These are phyloP conservation scores for Actenoides lindsayi DNA, from an alignment of 2,113 vertebrate species.

Conservation along the genomic window DNA sequence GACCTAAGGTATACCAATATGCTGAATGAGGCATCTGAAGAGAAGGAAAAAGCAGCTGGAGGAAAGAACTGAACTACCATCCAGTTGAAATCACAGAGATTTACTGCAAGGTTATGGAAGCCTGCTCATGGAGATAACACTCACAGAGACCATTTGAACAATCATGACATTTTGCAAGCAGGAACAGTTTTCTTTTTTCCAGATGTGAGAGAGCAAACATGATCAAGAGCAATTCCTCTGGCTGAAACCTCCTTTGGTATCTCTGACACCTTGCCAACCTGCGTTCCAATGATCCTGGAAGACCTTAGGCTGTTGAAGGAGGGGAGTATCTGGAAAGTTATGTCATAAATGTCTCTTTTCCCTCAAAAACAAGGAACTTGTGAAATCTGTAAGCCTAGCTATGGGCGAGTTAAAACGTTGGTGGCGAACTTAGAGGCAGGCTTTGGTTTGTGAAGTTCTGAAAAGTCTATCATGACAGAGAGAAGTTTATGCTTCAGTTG, in stretches of 20 bases:
- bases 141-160: background rate
- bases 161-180: background rate
- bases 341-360: background rate
- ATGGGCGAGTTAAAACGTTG: background rate
- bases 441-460: background rate
- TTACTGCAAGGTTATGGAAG: background rate
- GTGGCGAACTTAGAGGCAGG: too few species aligned
- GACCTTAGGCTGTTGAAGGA: background rate
- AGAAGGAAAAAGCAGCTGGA: background rate
- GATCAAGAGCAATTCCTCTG: background rate
- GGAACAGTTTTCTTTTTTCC: background rate
- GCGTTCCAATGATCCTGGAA: background rate
- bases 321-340: background rate
- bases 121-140: background rate
- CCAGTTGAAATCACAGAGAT: background rate
- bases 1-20: background rate
- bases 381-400: background rate
- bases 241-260: background rate
- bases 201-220: background rate
- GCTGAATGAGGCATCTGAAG: background rate
- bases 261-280: background rate
- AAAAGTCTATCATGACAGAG: background rate
- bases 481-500: background rate
- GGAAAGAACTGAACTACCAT: background rate
- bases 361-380: background rate